Evolutionary conservation across 1,140 invertebrate genomes (phyloP).

Genomic region (Scaptodrosophila lebanonensis): DNA sequence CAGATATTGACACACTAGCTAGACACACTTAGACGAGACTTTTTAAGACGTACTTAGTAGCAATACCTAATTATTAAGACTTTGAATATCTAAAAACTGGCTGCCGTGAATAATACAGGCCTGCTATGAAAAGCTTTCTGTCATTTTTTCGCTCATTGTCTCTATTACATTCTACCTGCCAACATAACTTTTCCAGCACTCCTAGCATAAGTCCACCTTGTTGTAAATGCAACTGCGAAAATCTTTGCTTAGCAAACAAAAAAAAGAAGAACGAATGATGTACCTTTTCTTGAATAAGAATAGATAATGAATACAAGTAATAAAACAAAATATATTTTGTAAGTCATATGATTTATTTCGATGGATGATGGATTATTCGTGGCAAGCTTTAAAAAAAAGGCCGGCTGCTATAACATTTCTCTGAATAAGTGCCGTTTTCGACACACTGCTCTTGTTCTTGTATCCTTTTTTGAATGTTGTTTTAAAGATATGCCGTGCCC

Average conservation of each 20-base stretch:
- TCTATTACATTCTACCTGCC: slow-evolving; percentile 18
- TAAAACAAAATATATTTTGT: slow-evolving; percentile 7
- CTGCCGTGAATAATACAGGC: slow-evolving; percentile 7
- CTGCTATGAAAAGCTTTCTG: slow-evolving; percentile 2
- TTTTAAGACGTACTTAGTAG: slow-evolving; percentile 28
- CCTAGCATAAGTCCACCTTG: slow-evolving; percentile 27
- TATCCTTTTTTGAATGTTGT: no score
- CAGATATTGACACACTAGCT: slow-evolving; percentile 30
- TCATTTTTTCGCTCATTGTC: slow-evolving; percentile 23
- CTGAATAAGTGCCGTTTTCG: no score
- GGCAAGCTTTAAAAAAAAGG: no score
- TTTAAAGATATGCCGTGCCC: no score
- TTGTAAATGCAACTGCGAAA: slow-evolving; percentile 42
- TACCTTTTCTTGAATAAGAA: slow-evolving; percentile 8
- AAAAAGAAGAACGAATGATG: slow-evolving; percentile 11
- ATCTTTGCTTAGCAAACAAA: slow-evolving; percentile 16
- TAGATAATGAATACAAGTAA: slow-evolving; percentile 9
- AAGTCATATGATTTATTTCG: no score
- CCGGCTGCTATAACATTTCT: no score
- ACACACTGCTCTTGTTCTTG: no score
- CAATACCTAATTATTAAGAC: slow-evolving; percentile 36
- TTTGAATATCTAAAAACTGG: slow-evolving; percentile 28
- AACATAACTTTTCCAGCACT: slow-evolving; percentile 8
- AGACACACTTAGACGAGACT: slow-evolving; percentile 26
- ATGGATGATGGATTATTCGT: no score